Percentiles rank a stretch among this genome's conserved stretches.
These are phyloP conservation scores for Montipora efflorescens DNA, from an alignment of 64 coral and sea anemone genomes.

Conservation along the genomic window DNA sequence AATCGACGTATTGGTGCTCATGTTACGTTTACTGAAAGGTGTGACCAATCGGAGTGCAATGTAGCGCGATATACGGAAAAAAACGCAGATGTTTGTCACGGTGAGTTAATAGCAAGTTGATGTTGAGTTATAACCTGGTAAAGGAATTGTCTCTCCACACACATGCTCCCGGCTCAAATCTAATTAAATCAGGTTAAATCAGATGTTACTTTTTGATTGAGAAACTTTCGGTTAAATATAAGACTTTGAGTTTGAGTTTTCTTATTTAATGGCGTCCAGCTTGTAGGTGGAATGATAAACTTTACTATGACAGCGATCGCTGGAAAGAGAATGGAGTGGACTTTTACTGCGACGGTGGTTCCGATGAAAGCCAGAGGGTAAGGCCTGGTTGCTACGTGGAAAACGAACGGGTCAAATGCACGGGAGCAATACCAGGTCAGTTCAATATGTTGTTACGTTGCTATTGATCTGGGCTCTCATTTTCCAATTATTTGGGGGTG, in stretches of 20 bases:
- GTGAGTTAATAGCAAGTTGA: neutral
- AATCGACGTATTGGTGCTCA: neutral
- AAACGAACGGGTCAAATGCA: neutral
- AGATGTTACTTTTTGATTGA: too few relatives aligned
- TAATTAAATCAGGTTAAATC: too few relatives aligned
- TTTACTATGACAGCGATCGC: conserved; percentile 22
- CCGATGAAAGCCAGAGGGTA: neutral
- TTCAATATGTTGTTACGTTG: too few relatives aligned
- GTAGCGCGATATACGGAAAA: neutral
- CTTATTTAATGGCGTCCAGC: neutral
- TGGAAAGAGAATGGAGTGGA: conserved; percentile 31
- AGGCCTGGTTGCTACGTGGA: conserved; percentile 48
- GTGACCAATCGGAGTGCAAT: conserved; percentile 11
- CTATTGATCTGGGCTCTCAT: too few relatives aligned
- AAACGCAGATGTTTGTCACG: neutral
- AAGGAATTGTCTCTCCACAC: too few relatives aligned
- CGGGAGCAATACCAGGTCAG: conserved; percentile 29
- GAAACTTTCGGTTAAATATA: too few relatives aligned
- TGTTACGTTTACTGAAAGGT: neutral
- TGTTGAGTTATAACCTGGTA: too few relatives aligned
- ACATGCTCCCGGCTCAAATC: too few relatives aligned
- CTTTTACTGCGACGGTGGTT: neutral
- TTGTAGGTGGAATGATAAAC: conserved; percentile 19
- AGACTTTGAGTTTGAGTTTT: too few relatives aligned
- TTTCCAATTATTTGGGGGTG: too few relatives aligned